These are phyloP conservation scores for Botia kubotai DNA, from an alignment of 2,797 vertebrate species.

Conservation along the genomic window DNA sequence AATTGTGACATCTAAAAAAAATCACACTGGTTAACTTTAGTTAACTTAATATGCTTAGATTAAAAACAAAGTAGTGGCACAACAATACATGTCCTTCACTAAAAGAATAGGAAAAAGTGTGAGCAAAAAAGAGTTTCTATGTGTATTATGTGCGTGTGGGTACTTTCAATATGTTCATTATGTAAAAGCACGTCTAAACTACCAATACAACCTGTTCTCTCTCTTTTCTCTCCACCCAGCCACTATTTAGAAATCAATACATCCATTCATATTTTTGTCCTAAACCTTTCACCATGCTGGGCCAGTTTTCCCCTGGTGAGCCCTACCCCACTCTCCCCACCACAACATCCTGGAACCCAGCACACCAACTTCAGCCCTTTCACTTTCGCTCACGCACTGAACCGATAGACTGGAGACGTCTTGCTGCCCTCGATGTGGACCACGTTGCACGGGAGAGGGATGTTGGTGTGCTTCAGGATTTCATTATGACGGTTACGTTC, in stretches of 20 bases:
- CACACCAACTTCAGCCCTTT: slow-evolving; percentile 65
- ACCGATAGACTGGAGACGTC: slow-evolving; percentile 76
- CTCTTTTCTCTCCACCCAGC: slow-evolving; percentile 56
- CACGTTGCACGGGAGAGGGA: slow-evolving; percentile 76
- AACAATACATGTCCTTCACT: background rate
- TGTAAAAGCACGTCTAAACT: background rate
- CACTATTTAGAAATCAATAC: slow-evolving; percentile 58
- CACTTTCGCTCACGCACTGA: slow-evolving; percentile 73
- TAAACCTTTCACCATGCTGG: slow-evolving; percentile 55
- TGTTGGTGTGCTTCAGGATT: slow-evolving; percentile 75
- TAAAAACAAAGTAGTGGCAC: background rate
- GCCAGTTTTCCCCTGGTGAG: slow-evolving; percentile 51
- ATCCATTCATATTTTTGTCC: slow-evolving; percentile 41
- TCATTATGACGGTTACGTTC: slow-evolving; percentile 73
- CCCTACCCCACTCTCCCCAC: slow-evolving; percentile 10
- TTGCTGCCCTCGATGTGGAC: slow-evolving; percentile 76
- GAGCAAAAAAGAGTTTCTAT: background rate
- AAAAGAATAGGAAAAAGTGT: background rate
- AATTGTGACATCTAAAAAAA: background rate
- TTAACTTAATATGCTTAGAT: too few relatives aligned
- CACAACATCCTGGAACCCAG: slow-evolving; percentile 36
- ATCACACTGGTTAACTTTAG: too few relatives aligned
- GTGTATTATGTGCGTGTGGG: too few relatives aligned
- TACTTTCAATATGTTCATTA: too few relatives aligned
- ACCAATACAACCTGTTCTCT: background rate